These are phyloP conservation scores for Eugnorisma glareosa DNA, from an alignment of 2,888 invertebrate species.

Conservation along the genomic window DNA sequence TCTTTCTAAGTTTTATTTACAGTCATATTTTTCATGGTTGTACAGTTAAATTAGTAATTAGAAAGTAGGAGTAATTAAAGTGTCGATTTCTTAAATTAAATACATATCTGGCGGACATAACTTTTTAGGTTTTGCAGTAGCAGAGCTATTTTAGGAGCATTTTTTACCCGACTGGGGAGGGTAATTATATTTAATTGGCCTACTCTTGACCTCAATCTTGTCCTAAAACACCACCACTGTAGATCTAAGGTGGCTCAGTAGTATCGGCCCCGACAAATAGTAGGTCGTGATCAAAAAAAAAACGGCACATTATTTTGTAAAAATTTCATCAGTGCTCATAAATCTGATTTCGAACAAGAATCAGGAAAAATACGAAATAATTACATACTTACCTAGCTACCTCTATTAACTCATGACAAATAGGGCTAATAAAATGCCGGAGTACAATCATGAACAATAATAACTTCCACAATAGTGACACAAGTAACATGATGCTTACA, in stretches of 20 bases:
- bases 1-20: neutral
- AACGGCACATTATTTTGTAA: neutral
- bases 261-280: no score
- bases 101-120: no score
- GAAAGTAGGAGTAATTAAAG: no score
- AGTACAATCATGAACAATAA: constrained; percentile 48
- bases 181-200: no score
- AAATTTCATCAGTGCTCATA: neutral
- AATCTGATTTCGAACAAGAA: neutral
- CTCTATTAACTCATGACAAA: neutral
- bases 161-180: no score
- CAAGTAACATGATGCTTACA: constrained; percentile 73
- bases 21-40: neutral
- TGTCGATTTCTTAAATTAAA: no score
- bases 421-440: constrained; percentile 48
- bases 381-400: neutral
- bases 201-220: no score
- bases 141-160: no score
- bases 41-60: neutral
- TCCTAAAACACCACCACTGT: no score
- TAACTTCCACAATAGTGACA: constrained; percentile 73
- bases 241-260: no score
- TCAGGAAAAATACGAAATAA: neutral
- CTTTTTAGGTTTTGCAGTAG: no score
- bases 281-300: no score